Evolutionary conservation across 2,888 invertebrate genomes (phyloP).

Genomic region (Ecliptopera silaceata): DNA sequence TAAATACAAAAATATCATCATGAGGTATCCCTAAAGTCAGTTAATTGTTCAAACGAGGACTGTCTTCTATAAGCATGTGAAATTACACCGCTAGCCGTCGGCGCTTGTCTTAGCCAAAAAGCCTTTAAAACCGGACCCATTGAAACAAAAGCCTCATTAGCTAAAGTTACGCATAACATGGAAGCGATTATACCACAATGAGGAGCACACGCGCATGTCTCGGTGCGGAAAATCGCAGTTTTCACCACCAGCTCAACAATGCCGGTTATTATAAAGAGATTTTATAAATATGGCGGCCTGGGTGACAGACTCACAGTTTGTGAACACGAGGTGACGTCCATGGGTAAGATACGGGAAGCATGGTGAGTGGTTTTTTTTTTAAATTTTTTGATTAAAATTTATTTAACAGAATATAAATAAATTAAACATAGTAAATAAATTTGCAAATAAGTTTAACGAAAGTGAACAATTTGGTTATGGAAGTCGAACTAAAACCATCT

Average conservation of each 20-base stretch:
- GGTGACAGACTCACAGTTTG: constrained; percentile 19
- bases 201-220: constrained; percentile 38
- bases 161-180: constrained; percentile 48
- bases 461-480: no score
- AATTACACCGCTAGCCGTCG: no score
- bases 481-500: no score
- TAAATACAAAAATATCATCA: no score
- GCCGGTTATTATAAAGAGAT: constrained; percentile 22
- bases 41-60: no score
- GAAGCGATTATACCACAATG: constrained; percentile 49
- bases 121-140: neutral
- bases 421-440: no score
- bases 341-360: constrained; percentile 20
- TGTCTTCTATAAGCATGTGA: no score
- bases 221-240: constrained; percentile 51
- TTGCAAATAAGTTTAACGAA: no score
- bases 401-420: no score
- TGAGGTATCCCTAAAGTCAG: no score
- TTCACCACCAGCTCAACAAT: constrained; percentile 42
- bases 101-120: neutral
- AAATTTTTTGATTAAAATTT: no score
- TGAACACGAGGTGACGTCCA: constrained; percentile 13
- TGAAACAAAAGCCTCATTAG: constrained; percentile 22
- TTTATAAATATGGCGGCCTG: constrained; percentile 33
- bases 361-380: no score